Conservation (phyloP, 35 echinoderm and acorn worm species). For the Heliocidaris erythrogramma region DNA sequence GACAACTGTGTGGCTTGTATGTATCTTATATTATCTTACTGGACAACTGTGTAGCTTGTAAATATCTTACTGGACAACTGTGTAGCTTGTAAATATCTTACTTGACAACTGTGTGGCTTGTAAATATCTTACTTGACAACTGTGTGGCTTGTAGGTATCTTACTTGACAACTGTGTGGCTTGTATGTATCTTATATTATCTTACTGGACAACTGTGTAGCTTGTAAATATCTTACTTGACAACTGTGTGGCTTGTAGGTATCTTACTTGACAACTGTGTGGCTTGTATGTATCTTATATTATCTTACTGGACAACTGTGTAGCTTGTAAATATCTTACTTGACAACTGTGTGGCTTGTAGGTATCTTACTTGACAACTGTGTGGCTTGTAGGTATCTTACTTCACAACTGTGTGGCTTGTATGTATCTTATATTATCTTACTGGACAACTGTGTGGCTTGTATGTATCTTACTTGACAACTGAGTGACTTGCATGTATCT, state of each 20-base stretch:
- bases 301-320: not conserved
- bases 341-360: too few species aligned
- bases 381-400: not conserved
- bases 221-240: not conserved
- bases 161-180: constrained; percentile 61
- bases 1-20: too few species aligned
- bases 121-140: constrained; percentile 23
- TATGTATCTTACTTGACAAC: constrained; percentile 64
- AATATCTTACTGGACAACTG: not conserved
- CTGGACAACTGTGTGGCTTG: constrained; percentile 58
- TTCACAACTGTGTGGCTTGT: not conserved
- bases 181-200: constrained; percentile 57
- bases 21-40: too few species aligned
- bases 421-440: constrained; percentile 31
- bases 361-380: not conserved
- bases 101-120: not conserved
- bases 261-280: not conserved
- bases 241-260: not conserved
- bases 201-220: not conserved
- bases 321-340: not conserved
- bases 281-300: not conserved
- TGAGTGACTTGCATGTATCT: constrained; percentile 65
- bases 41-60: too few species aligned
- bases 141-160: constrained; percentile 27
- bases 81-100: not conserved